These are phyloP conservation scores for Atta cephalotes DNA, from an alignment of 1,140 invertebrate species.

Conservation along the genomic window DNA sequence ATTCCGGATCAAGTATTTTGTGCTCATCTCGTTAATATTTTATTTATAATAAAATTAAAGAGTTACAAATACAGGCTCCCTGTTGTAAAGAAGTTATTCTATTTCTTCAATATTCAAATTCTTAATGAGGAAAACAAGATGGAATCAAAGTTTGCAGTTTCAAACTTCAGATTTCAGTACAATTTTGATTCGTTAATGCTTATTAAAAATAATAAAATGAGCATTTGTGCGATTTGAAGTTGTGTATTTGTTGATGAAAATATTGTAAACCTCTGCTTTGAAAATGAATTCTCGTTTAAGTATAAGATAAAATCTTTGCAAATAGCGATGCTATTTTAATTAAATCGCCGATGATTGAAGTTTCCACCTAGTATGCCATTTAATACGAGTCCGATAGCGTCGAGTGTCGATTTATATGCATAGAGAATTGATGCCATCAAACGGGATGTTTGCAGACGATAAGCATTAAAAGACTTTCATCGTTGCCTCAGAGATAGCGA, in stretches of 20 bases:
- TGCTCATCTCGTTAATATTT: slow-evolving; percentile 14
- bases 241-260: background rate
- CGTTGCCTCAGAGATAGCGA: slow-evolving; percentile 62
- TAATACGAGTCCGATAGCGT: slow-evolving; percentile 14
- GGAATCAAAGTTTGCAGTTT: background rate
- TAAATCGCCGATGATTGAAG: slow-evolving; percentile 38
- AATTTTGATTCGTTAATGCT: background rate
- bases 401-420: slow-evolving; percentile 72
- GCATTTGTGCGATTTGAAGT: background rate
- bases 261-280: background rate
- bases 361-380: slow-evolving; percentile 42
- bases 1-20: slow-evolving; percentile 40
- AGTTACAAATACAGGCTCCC: background rate
- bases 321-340: slow-evolving; percentile 27
- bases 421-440: slow-evolving; percentile 68
- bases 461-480: slow-evolving; percentile 67
- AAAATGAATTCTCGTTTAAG: background rate
- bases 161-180: background rate
- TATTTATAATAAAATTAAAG: slow-evolving; percentile 16
- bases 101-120: background rate
- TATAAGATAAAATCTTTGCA: background rate
- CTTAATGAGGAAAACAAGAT: background rate
- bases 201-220: slow-evolving; percentile 2
- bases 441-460: slow-evolving; percentile 72
- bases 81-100: background rate